These are phyloP conservation scores for Paragorgia papillata DNA, from an alignment of 92 coral and sea anemone species.

Conservation along the genomic window DNA sequence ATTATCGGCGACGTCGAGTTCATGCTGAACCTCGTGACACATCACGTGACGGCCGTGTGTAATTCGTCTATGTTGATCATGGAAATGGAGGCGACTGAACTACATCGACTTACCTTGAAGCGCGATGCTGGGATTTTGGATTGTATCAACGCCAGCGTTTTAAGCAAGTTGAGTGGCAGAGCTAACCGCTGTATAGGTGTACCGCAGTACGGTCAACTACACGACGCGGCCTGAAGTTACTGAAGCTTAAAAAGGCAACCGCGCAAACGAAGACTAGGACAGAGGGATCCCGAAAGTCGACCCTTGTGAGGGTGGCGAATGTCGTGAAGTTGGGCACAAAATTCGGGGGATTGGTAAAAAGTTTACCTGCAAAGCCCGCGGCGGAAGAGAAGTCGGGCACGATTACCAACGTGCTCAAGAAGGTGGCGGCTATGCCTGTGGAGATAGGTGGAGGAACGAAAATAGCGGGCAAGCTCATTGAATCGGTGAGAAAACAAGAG, in stretches of 20 bases:
- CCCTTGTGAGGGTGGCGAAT: neutral
- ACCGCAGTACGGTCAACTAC: slow-evolving; percentile 25
- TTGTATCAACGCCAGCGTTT: neutral
- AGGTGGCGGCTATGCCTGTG: slow-evolving; percentile 12
- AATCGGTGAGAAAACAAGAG: neutral
- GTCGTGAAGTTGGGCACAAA: neutral
- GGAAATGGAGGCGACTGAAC: slow-evolving; percentile 22
- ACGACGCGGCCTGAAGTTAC: neutral
- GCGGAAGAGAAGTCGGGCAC: slow-evolving; percentile 3
- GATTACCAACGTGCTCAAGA: slow-evolving; percentile 18
- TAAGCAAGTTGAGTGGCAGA: slow-evolving; percentile 18
- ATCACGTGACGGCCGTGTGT: slow-evolving; percentile 77
- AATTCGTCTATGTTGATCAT: slow-evolving; percentile 24
- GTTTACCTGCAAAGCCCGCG: neutral
- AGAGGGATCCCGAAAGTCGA: neutral
- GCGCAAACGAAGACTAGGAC: neutral
- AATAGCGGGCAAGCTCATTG: neutral
- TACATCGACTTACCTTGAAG: slow-evolving; percentile 12
- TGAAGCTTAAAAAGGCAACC: neutral
- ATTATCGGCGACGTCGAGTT: slow-evolving; percentile 89
- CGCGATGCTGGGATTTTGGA: slow-evolving; percentile 13
- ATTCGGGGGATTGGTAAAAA: slow-evolving; percentile 11
- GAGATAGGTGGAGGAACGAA: slow-evolving; percentile 14
- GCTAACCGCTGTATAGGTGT: slow-evolving; percentile 40
- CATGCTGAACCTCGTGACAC: slow-evolving; percentile 69